phyloP scores from a whole-genome alignment of 2,113 vertebrate species.

The Rhipidura dahli region DNA sequence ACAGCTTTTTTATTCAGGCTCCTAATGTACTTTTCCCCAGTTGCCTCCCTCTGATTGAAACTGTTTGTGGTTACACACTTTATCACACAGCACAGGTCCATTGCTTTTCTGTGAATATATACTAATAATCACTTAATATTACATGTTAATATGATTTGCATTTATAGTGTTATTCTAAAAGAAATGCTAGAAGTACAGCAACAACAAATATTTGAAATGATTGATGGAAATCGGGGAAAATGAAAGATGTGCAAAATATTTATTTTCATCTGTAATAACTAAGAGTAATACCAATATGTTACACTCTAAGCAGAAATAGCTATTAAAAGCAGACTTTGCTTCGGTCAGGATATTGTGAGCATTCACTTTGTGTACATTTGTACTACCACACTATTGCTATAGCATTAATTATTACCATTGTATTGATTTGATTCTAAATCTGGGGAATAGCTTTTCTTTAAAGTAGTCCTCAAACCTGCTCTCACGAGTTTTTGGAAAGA shows the following conservation, averaged over 20 bases:
- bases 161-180: slow-evolving; percentile 4
- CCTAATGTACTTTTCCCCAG: slow-evolving; percentile 58
- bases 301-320: neutral
- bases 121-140: slow-evolving; percentile 26
- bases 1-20: slow-evolving; percentile 40
- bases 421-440: neutral
- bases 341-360: neutral
- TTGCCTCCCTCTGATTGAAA: slow-evolving; percentile 52
- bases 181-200: neutral
- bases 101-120: neutral
- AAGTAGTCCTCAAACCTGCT: neutral
- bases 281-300: neutral
- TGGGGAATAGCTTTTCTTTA: neutral
- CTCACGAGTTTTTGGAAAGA: neutral
- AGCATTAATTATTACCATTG: neutral
- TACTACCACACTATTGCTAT: neutral
- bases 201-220: neutral
- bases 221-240: neutral
- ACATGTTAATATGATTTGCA: slow-evolving; percentile 12
- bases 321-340: neutral
- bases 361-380: neutral
- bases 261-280: neutral
- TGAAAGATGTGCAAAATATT: neutral
- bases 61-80: slow-evolving; percentile 21
- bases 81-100: neutral